A percentile compares a stretch with the other conserved stretches of the same genome.
These are phyloP conservation scores for Poecilia wingei DNA, from an alignment of 2,797 vertebrate species.

Conservation along the genomic window DNA sequence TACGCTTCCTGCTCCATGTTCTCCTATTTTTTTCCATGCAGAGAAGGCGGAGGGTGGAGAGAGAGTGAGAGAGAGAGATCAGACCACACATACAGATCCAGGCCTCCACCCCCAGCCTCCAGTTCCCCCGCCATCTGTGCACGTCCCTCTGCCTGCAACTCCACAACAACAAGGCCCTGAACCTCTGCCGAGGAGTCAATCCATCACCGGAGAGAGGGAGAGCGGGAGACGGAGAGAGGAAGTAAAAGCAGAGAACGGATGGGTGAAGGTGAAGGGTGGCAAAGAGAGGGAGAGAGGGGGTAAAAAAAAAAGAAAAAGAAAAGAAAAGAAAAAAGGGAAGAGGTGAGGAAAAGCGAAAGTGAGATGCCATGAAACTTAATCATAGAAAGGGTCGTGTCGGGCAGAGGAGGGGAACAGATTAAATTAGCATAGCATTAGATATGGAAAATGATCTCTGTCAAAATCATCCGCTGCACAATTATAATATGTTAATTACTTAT, in stretches of 20 bases:
- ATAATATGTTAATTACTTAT: constrained; percentile 99
- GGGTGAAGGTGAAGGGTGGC: constrained; percentile 17
- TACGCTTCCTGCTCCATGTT: constrained; percentile 64
- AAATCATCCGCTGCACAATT: constrained; percentile 99
- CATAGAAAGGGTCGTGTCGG: constrained; percentile 97
- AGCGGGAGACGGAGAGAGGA: constrained; percentile 46
- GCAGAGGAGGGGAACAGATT: constrained; percentile 98
- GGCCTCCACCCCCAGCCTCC: constrained; percentile 65
- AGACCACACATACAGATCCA: constrained; percentile 76
- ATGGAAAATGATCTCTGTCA: constrained; percentile 99
- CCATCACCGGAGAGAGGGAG: constrained; percentile 79
- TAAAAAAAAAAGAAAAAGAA: no score
- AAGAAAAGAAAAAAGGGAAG: not conserved
- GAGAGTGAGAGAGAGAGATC: constrained; percentile 15
- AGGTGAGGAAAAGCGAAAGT: constrained; percentile 75
- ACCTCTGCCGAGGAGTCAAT: constrained; percentile 87
- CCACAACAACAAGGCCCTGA: constrained; percentile 81
- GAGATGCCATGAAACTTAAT: constrained; percentile 96
- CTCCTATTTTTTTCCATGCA: constrained; percentile 61
- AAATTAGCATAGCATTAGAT: constrained; percentile 99
- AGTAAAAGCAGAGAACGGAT: constrained; percentile 34
- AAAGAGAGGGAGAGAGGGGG: not conserved
- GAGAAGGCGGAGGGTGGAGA: constrained; percentile 54
- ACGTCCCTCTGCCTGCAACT: constrained; percentile 71
- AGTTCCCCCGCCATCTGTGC: constrained; percentile 63